Base-by-base conservation (phyloP, 2,888 invertebrate species). In the Dasypolia templi region DNA sequence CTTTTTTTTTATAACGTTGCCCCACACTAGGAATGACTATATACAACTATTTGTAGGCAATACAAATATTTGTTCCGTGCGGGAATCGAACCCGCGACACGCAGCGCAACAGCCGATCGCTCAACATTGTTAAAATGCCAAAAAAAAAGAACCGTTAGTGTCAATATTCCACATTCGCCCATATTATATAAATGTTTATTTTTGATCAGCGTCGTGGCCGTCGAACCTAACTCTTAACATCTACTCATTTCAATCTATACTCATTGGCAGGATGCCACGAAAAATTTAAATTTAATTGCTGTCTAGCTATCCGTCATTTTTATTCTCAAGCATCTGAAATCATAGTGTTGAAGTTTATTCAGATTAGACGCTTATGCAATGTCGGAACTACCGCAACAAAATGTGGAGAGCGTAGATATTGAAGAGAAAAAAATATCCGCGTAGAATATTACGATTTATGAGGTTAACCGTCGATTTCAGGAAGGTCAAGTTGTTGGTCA, bases 251-350 rank as follows among this genome's bases (percentile, higher is more conserved):
- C 5, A 49, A 55, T 67, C n/a, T 32, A 11, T 44, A 69, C 26
- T 35, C 12, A 17, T 73, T 85, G 85, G 85, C 85, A 67, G 1
- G 9, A 2, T 35, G 85, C 85, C 85, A 85, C 62, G 12, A 56
- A 58, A 64, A 63, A 55, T 53, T 71, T 66, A 35, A 72, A 77
- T 76, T 81, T 77, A 79, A 85, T 85, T 81, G 74, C 79, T 35
- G 12, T 61, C 39, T 39, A 49, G 55, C 55, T 49, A 81, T 79
- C 69, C 71, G 79, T 85, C 76, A 77, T 72, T 83, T 85, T 81
- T 81, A 83, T 81, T 76, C 56, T 51, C 51, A 67, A 62, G 76
- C 80, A 56, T 72, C 59, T 72, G 35, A 56, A 71, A 64, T 79
- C 61, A 53, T 66, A 79, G 59, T 35, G 75, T 51, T 3, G 65